Evolutionary conservation across 2,797 vertebrate species (phyloP).

Genomic region (Neostethus bicornis): DNA sequence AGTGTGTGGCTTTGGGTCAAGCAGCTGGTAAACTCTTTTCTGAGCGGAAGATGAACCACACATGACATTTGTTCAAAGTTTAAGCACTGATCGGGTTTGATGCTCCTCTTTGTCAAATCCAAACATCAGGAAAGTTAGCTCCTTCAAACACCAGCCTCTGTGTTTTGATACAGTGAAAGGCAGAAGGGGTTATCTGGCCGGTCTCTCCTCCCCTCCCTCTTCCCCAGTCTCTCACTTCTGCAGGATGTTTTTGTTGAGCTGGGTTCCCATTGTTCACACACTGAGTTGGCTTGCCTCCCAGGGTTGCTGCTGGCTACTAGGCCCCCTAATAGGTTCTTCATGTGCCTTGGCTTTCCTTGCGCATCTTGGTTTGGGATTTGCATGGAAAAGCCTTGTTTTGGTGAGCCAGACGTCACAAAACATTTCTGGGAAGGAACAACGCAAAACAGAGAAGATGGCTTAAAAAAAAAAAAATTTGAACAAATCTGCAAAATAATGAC

Average conservation of each 20-base stretch:
- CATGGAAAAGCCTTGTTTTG: conserved; percentile 25
- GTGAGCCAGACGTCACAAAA: conserved; percentile 59
- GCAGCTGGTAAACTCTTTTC: conserved; percentile 29
- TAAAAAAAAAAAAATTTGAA: conserved; percentile 38
- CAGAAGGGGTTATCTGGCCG: conserved; percentile 51
- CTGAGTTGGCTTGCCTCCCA: conserved; percentile 81
- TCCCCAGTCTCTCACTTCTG: conserved; percentile 73
- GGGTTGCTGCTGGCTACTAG: conserved; percentile 74
- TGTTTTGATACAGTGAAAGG: conserved; percentile 62
- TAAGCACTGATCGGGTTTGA: conserved; percentile 23
- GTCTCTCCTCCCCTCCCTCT: conserved; percentile 51
- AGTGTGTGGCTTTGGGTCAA: conserved; percentile 19
- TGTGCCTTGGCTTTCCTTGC: conserved; percentile 74
- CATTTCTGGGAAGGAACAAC: conserved; percentile 69
- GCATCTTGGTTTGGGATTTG: conserved; percentile 54
- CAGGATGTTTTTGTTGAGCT: conserved; percentile 88
- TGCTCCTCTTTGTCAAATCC: conserved; percentile 33
- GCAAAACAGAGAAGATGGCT: conserved; percentile 30
- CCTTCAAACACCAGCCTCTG: conserved; percentile 43
- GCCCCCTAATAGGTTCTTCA: conserved; percentile 85
- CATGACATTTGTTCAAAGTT: conserved; percentile 39
- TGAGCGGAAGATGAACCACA: conserved; percentile 39
- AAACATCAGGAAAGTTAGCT: conserved; percentile 37
- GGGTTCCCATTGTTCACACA: conserved; percentile 83
- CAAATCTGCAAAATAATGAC: conserved; percentile 11